Evolutionary conservation across 2,113 vertebrate species (phyloP).

Genomic region (Empidonax alnorum): DNA sequence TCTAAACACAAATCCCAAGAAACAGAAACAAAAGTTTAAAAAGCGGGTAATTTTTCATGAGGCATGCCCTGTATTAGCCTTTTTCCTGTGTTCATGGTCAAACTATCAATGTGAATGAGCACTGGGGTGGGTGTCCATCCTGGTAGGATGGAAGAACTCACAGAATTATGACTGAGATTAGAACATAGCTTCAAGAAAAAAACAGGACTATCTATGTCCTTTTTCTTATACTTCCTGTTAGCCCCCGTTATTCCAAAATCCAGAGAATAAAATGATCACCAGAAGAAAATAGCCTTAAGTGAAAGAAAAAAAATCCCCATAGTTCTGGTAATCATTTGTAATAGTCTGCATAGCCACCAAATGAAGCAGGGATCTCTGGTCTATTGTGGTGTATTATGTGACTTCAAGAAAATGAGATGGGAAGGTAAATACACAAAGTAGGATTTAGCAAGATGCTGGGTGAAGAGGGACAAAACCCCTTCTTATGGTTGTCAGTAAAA

Average conservation of each 20-base stretch:
- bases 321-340: neutral
- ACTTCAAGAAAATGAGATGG: conserved; percentile 43
- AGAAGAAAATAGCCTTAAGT: neutral
- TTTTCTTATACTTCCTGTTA: neutral
- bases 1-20: neutral
- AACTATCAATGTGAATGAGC: neutral
- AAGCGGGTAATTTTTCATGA: neutral
- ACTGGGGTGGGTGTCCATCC: neutral
- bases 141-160: neutral
- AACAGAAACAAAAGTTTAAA: neutral
- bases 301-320: neutral
- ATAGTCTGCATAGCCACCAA: neutral
- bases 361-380: neutral
- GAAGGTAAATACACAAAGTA: neutral
- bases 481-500: conserved; percentile 73
- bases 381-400: neutral
- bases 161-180: neutral
- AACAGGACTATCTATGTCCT: neutral
- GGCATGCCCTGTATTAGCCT: neutral
- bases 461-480: neutral
- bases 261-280: neutral
- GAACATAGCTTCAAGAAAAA: neutral
- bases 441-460: neutral
- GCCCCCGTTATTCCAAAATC: neutral
- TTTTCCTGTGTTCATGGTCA: neutral